These are phyloP conservation scores for Ophion ventricosus DNA, from an alignment of 2,888 invertebrate genomes.

Conservation along the genomic window DNA sequence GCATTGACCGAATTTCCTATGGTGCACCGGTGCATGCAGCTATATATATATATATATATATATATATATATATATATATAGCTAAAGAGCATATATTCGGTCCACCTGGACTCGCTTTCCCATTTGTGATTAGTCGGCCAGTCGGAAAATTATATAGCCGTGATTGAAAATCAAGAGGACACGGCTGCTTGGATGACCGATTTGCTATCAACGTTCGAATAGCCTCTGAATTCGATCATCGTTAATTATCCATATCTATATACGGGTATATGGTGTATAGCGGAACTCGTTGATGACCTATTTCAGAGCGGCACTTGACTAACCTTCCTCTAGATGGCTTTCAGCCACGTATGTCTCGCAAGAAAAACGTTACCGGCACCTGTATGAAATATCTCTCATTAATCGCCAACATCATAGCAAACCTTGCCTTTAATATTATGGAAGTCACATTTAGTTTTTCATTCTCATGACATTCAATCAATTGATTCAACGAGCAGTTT, in stretches of 20 bases:
- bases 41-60: background rate
- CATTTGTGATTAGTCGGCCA: conserved; percentile 28
- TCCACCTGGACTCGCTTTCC: conserved; percentile 12
- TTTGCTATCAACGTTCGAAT: background rate
- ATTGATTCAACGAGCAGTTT: background rate
- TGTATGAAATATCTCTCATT: too few relatives aligned
- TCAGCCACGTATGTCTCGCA: background rate
- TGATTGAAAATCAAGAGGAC: conserved; percentile 19
- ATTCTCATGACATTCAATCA: background rate
- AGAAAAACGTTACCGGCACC: background rate
- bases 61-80: conserved; percentile 8
- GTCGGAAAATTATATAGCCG: conserved; percentile 25
- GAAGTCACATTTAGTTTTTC: background rate
- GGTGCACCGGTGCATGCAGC: conserved; percentile 10
- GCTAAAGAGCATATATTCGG: background rate
- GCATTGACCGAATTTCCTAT: conserved; percentile 29
- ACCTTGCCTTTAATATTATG: background rate
- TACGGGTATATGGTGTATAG: background rate
- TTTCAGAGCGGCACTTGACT: background rate
- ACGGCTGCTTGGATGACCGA: conserved; percentile 14
- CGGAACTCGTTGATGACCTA: background rate
- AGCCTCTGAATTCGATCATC: conserved; percentile 7
- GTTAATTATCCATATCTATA: conserved; percentile 3
- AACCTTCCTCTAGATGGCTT: background rate
- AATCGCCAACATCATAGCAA: too few relatives aligned